Evolutionary conservation across 2,888 invertebrate genomes (phyloP), one percentile per base, ranked within the genome.

Genomic region (Nysson spinosus): DNA sequence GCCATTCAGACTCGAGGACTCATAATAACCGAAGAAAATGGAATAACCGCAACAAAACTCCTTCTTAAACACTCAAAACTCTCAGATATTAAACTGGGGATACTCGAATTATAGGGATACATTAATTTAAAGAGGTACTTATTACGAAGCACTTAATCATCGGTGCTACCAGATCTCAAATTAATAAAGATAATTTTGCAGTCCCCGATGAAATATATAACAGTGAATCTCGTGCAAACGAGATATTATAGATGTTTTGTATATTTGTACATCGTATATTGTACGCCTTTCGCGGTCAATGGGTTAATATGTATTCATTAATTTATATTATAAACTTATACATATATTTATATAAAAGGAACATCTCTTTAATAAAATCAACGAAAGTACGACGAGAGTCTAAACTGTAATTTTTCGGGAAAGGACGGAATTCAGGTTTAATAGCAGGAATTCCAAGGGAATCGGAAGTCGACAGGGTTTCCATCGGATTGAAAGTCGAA

Each of bases 361-460:
- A n/a, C n/a, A n/a, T n/a, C n/a, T n/a, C n/a, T n/a, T n/a, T n/a
- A n/a, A 39, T 4, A 20, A 39, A n/a, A 39, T n/a, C n/a, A 1
- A 19, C 19, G 20, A 19, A 34, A 2, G 34, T 3, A 4, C 2
- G 14, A 14, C 34, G 14, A 6, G n/a, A 22, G 16, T 34, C 37
- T 20, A 47, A 57, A 58, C 30, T 24, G 67, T 20, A 26, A 39
- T 26, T 35, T 47, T 43, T 28, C 55, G 11, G 12, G n/a, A n/a
- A 24, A 34, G 39, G 44, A 24, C 12, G 12, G 26, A 37, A 22
- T 26, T 24, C 24, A 58, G 12, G 2, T 19, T 14, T 9, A 5
- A 55, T 50, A 52, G 40, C 34, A 57, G 47, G 76, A 77, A 77
- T 77, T 77, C 72, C 72, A 35, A 58, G 60, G 70, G 65, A 54